These are phyloP conservation scores for Bryconaethiops microstoma DNA, from an alignment of 2,797 vertebrate genomes.

Conservation along the genomic window DNA sequence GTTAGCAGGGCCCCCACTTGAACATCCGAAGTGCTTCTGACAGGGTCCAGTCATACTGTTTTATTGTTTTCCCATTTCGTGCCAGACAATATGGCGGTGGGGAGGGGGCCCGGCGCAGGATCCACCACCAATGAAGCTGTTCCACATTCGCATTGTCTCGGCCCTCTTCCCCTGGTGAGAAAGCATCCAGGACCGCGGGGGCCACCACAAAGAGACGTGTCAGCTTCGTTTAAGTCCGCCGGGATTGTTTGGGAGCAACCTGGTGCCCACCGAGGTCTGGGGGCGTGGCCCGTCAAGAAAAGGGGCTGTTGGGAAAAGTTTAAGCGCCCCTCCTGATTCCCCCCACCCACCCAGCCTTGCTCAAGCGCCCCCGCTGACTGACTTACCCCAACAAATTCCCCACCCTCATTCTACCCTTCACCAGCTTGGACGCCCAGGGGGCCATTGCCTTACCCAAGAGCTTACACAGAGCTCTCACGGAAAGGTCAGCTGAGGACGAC, in stretches of 20 bases:
- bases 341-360: slow-evolving; percentile 28
- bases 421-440: slow-evolving; percentile 24
- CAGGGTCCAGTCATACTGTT: slow-evolving; percentile 50
- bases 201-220: slow-evolving; percentile 65
- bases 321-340: slow-evolving; percentile 10
- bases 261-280: slow-evolving; percentile 42
- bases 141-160: slow-evolving; percentile 54
- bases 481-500: slow-evolving; percentile 38
- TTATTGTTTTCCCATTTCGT: slow-evolving; percentile 52
- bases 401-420: slow-evolving; percentile 12
- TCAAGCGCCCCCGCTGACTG: slow-evolving; percentile 42
- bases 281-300: slow-evolving; percentile 43
- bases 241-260: slow-evolving; percentile 50
- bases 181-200: slow-evolving; percentile 52
- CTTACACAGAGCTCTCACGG: slow-evolving; percentile 32
- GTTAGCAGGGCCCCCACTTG: slow-evolving; percentile 43
- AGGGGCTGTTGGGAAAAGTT: slow-evolving; percentile 47
- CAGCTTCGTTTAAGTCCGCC: slow-evolving; percentile 53
- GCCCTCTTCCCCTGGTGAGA: slow-evolving; percentile 55
- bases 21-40: slow-evolving; percentile 49
- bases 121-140: slow-evolving; percentile 48
- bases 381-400: slow-evolving; percentile 40
- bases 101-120: slow-evolving; percentile 42
- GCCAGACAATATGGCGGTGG: slow-evolving; percentile 51
- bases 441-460: slow-evolving; percentile 10